Conservation (phyloP, 2,888 invertebrate species). For the Opisthograptis luteolata region DNA sequence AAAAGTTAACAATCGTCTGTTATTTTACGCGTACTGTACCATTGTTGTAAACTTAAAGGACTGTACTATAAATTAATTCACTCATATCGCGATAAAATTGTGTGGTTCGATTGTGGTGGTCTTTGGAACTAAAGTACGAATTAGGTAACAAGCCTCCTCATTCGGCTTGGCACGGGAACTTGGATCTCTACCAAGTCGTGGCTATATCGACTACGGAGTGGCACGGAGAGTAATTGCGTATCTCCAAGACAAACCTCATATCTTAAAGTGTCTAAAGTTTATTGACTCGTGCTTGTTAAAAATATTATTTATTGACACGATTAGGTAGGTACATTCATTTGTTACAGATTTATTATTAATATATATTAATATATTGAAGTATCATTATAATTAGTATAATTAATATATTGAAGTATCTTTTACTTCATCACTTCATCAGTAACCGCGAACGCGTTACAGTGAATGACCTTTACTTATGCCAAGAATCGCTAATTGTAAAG, state of each 20-base stretch:
- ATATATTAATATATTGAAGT: no score
- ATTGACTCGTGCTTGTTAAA: slow-evolving; percentile 15
- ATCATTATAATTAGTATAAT: no score
- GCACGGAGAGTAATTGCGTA: no score
- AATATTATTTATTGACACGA: neutral
- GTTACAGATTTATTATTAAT: no score
- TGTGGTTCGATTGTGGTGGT: slow-evolving; percentile 50
- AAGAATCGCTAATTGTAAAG: slow-evolving; percentile 21
- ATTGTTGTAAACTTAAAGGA: slow-evolving; percentile 40
- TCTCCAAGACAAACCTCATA: slow-evolving; percentile 21
- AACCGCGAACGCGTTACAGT: neutral
- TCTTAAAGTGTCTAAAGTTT: slow-evolving; percentile 32
- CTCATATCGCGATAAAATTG: slow-evolving; percentile 55
- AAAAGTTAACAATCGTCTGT: slow-evolving; percentile 58
- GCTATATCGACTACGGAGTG: slow-evolving; percentile 25
- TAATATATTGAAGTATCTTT: no score
- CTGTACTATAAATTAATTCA: slow-evolving; percentile 63
- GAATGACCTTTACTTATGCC: slow-evolving; percentile 4
- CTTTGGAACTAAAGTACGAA: slow-evolving; percentile 49
- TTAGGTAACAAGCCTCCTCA: slow-evolving; percentile 56
- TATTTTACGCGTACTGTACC: slow-evolving; percentile 41
- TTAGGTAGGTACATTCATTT: no score
- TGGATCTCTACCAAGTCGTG: slow-evolving; percentile 65
- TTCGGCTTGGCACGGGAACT: slow-evolving; percentile 61
- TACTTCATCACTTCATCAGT: slow-evolving; percentile 2